Evolutionary conservation across 2,797 vertebrate species (phyloP).

Genomic region (Hemitrygon akajei): DNA sequence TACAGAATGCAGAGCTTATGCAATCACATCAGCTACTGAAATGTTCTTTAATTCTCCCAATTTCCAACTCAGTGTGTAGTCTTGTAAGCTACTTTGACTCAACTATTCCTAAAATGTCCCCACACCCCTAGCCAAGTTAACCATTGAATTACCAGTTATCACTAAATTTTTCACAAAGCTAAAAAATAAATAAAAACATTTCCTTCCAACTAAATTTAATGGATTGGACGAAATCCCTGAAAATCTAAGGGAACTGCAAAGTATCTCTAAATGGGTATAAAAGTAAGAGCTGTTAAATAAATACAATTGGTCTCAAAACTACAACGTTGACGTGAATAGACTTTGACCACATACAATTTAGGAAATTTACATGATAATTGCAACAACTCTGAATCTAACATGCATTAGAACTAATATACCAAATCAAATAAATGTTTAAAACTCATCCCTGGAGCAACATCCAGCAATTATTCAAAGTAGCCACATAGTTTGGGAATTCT

Average conservation of each 20-base stretch:
- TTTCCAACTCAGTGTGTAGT: too few relatives aligned
- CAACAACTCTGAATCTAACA: background rate
- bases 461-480: background rate
- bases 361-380: background rate
- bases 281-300: background rate
- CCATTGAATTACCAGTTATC: background rate
- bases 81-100: too few relatives aligned
- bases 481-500: background rate
- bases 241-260: background rate
- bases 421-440: background rate
- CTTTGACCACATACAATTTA: background rate
- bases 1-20: too few relatives aligned
- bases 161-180: background rate
- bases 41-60: too few relatives aligned
- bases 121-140: too few relatives aligned
- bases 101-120: too few relatives aligned
- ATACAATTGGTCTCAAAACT: background rate
- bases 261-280: background rate
- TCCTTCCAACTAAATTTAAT: background rate
- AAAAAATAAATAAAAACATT: background rate
- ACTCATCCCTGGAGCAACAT: background rate
- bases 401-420: background rate
- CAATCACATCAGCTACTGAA: too few relatives aligned
- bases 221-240: background rate
- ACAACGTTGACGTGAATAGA: background rate